Evolutionary conservation across 2,113 vertebrate genomes (phyloP).

Genomic region (Tautogolabrus adspersus): DNA sequence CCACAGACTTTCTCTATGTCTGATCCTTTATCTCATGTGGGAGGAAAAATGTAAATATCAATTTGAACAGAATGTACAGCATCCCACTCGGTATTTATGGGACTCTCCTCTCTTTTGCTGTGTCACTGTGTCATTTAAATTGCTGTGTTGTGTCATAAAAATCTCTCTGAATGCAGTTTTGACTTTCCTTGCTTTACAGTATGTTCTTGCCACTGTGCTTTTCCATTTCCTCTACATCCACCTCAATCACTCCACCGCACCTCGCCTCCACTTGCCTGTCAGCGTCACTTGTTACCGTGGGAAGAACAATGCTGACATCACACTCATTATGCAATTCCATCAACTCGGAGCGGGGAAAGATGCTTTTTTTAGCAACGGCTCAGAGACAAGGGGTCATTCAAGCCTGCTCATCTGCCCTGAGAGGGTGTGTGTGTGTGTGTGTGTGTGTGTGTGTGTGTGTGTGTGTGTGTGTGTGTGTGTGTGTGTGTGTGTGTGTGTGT

Average conservation of each 20-base stretch:
- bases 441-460: conserved; percentile 4
- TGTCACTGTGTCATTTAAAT: conserved; percentile 16
- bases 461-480: background rate
- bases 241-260: background rate
- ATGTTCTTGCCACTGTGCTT: conserved; percentile 9
- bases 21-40: conserved; percentile 8
- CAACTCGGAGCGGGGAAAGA: conserved; percentile 20
- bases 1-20: background rate
- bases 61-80: conserved; percentile 15
- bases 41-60: background rate
- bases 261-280: conserved; percentile 9
- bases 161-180: background rate
- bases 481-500: conserved; percentile 3
- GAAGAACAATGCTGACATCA: conserved; percentile 78
- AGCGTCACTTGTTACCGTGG: conserved; percentile 73
- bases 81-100: background rate
- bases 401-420: conserved; percentile 57
- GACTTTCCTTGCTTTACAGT: conserved; percentile 18
- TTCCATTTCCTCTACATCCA: conserved; percentile 6
- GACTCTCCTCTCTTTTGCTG: background rate
- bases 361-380: conserved; percentile 70
- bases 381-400: conserved; percentile 43
- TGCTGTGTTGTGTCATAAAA: conserved; percentile 5
- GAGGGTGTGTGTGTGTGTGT: conserved; percentile 7
- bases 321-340: conserved; percentile 74